Evolutionary conservation across 2,797 vertebrate genomes (phyloP).

Genomic region (Vultur gryphus): DNA sequence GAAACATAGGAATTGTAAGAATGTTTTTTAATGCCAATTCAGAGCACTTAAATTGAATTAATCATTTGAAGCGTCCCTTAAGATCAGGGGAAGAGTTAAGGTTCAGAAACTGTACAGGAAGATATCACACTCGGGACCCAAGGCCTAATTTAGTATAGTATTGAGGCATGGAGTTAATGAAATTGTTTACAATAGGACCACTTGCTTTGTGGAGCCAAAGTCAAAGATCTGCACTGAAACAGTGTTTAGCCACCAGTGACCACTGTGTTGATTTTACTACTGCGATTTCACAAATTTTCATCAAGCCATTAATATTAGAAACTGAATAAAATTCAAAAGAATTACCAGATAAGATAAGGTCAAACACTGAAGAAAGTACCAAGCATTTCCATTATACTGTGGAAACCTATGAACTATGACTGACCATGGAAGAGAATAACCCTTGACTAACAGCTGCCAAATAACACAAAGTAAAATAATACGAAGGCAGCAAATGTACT

Average conservation of each 20-base stretch:
- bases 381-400: not conserved
- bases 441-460: not conserved
- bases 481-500: not conserved
- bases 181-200: not conserved
- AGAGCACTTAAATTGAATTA: not conserved
- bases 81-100: not conserved
- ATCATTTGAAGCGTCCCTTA: not conserved
- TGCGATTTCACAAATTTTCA: not conserved
- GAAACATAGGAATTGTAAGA: not conserved
- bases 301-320: not conserved
- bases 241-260: not conserved
- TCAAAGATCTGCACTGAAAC: not conserved
- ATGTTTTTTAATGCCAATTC: not conserved
- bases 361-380: not conserved
- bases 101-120: not conserved
- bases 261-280: not conserved
- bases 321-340: not conserved
- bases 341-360: not conserved
- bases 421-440: not conserved
- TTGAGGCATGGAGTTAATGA: not conserved
- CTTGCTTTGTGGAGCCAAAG: not conserved
- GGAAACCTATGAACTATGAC: not conserved
- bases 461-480: not conserved
- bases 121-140: not conserved
- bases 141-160: not conserved